These are phyloP conservation scores for Leptopterna dolabrata DNA, from an alignment of 2,888 invertebrate genomes.

Conservation along the genomic window DNA sequence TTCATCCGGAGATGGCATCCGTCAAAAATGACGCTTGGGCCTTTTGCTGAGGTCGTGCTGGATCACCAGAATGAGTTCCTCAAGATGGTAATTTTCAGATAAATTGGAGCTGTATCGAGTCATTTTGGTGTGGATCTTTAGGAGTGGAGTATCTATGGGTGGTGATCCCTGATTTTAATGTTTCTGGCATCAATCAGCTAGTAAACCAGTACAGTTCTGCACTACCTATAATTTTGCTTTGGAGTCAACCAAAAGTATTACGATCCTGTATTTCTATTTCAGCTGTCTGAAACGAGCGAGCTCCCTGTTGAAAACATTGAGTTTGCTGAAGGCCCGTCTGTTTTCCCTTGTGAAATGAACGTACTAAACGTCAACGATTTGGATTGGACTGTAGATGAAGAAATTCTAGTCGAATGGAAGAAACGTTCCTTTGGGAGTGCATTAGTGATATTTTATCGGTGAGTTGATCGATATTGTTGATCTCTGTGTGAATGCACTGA, in stretches of 20 bases:
- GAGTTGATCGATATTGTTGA: too few relatives aligned
- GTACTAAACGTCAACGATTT: constrained; percentile 72
- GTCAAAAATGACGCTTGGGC: constrained; percentile 69
- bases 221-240: too few relatives aligned
- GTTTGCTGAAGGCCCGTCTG: constrained; percentile 72
- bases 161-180: too few relatives aligned
- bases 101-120: too few relatives aligned
- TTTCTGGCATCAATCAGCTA: too few relatives aligned
- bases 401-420: constrained; percentile 69
- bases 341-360: constrained; percentile 70
- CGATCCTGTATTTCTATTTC: neutral
- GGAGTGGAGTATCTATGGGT: too few relatives aligned
- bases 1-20: constrained; percentile 74
- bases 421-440: constrained; percentile 69
- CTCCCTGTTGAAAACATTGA: constrained; percentile 75
- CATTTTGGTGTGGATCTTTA: too few relatives aligned
- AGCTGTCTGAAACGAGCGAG: constrained; percentile 71
- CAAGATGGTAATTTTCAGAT: constrained; percentile 68
- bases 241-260: too few relatives aligned
- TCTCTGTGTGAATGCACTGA: neutral
- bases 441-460: constrained; percentile 77
- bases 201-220: too few relatives aligned
- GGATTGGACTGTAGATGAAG: constrained; percentile 72
- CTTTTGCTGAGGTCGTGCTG: constrained; percentile 72
- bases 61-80: constrained; percentile 67